Conservation (phyloP, 2,113 vertebrate genomes). For the Mus musculus region DNA sequence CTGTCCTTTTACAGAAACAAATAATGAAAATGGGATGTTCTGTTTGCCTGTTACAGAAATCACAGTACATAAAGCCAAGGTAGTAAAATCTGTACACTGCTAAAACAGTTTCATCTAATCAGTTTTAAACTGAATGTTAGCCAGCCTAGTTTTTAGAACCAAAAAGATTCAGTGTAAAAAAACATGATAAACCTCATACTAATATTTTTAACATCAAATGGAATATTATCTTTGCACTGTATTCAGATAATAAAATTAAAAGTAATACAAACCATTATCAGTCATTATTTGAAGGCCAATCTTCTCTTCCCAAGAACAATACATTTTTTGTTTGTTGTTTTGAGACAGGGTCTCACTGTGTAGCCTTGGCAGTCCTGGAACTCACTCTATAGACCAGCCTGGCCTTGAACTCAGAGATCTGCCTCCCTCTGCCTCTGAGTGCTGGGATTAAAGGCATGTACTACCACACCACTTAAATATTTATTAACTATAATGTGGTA, state of each 20-base stretch:
- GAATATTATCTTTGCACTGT: slow-evolving; percentile 69
- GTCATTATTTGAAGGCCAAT: slow-evolving; percentile 73
- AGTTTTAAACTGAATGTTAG: slow-evolving; percentile 78
- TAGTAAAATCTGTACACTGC: slow-evolving; percentile 82
- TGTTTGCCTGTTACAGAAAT: slow-evolving; percentile 75
- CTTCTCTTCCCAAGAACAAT: slow-evolving; percentile 58
- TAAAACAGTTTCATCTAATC: slow-evolving; percentile 76
- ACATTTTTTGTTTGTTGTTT: not conserved
- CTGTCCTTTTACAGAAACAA: slow-evolving; percentile 57
- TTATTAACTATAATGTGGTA: slow-evolving; percentile 75
- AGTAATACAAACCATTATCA: slow-evolving; percentile 46
- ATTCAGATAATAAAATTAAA: slow-evolving; percentile 72
- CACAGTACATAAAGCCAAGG: slow-evolving; percentile 77
- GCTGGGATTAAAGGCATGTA: not conserved
- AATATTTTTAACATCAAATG: slow-evolving; percentile 80
- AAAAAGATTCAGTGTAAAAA: slow-evolving; percentile 80
- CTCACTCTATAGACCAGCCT: not conserved
- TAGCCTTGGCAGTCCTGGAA: not conserved
- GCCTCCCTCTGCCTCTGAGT: not conserved
- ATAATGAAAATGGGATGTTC: slow-evolving; percentile 36
- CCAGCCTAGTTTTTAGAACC: slow-evolving; percentile 76
- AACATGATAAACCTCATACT: slow-evolving; percentile 81
- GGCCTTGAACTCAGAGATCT: not conserved
- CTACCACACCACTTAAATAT: slow-evolving; percentile 11
- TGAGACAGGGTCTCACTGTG: not conserved